phyloP scores from a whole-genome alignment of 2,113 vertebrate genomes.

The Aramus guarauna region DNA sequence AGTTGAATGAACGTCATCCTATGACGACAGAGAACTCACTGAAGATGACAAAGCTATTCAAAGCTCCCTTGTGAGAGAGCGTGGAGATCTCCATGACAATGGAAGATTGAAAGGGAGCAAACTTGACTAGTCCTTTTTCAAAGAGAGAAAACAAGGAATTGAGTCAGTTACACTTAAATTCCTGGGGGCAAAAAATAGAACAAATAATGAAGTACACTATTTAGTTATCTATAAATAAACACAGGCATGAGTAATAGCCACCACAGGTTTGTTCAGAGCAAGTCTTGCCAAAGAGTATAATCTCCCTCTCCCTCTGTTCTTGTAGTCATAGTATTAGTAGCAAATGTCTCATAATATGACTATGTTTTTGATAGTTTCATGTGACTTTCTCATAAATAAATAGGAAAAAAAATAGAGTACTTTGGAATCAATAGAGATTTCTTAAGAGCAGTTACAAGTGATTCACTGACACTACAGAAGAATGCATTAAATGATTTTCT shows the following conservation, averaged over 20 bases:
- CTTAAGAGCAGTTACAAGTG: neutral
- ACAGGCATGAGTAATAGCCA: neutral
- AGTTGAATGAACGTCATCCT: neutral
- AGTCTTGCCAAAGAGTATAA: neutral
- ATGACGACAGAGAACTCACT: neutral
- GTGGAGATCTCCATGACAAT: neutral
- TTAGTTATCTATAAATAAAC: neutral
- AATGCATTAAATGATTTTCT: neutral
- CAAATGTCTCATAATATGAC: neutral
- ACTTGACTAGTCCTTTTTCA: neutral
- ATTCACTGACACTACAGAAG: neutral
- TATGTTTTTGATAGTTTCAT: neutral
- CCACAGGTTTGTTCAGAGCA: neutral
- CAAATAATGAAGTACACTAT: neutral
- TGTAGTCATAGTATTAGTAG: neutral
- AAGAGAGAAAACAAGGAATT: neutral
- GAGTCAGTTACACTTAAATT: neutral
- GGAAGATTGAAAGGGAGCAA: neutral
- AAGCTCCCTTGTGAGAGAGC: fast-evolving
- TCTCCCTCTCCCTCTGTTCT: neutral
- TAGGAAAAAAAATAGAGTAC: neutral
- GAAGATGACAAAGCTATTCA: neutral
- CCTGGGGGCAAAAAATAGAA: neutral
- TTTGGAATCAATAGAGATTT: neutral
- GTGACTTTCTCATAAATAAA: neutral